phyloP scores from a whole-genome alignment of 2,888 invertebrate genomes.

The Litoditis marina region DNA sequence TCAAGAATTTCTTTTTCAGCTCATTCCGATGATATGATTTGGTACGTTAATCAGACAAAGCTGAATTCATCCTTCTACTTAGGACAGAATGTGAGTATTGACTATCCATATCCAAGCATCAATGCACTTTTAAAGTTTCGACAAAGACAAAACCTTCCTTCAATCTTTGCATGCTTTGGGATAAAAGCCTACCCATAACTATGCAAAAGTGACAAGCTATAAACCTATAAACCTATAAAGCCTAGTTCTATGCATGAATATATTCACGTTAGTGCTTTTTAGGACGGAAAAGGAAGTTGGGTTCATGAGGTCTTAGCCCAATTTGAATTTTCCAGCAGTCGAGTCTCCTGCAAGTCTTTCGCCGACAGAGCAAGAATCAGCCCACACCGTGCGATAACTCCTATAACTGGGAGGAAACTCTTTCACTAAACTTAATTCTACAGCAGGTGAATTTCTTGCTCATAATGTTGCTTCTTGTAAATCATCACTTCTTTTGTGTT shows the following conservation, averaged over 20 bases:
- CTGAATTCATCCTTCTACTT: constrained; percentile 15
- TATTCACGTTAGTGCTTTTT: too few species aligned
- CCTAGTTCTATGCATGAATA: too few species aligned
- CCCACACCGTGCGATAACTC: constrained; percentile 86
- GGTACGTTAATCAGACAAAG: constrained; percentile 57
- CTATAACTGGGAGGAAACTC: constrained; percentile 98
- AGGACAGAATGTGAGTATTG: constrained; percentile 1
- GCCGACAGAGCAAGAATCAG: constrained; percentile 91
- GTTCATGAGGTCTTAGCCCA: neutral
- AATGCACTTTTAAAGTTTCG: too few species aligned
- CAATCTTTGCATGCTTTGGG: neutral
- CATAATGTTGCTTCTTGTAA: neutral
- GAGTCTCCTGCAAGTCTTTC: constrained; percentile 80
- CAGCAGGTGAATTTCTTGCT: constrained; percentile 77
- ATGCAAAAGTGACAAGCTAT: too few species aligned
- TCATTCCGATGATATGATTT: constrained; percentile 61
- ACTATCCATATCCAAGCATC: neutral
- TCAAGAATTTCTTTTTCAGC: constrained; percentile 29
- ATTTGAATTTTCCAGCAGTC: constrained; percentile 15
- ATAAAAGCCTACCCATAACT: too few species aligned
- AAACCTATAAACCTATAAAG: too few species aligned
- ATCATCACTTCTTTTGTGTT: neutral
- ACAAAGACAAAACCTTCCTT: too few species aligned
- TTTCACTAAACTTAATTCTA: constrained; percentile 90
- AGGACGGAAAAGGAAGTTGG: too few species aligned